A percentile compares a stretch with the other conserved stretches of the same genome.
Conservation (phyloP, 2,888 invertebrate species). For the Ethmia dodecea region DNA sequence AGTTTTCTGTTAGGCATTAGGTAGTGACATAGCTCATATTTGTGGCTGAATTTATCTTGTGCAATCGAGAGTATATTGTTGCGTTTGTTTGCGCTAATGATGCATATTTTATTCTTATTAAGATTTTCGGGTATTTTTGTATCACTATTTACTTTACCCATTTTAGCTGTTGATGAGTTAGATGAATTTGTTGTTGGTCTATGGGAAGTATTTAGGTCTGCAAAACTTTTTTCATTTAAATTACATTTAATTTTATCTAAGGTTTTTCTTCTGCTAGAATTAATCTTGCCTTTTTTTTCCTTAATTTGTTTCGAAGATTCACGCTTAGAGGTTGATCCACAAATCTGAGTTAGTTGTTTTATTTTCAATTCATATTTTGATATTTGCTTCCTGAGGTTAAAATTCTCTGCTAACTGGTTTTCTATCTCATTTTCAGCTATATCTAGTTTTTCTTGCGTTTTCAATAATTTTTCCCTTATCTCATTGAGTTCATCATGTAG, state of each 20-base stretch:
- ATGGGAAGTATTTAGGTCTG: neutral
- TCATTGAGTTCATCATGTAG: neutral
- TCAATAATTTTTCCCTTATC: neutral
- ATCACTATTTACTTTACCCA: too few species aligned
- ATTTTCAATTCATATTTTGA: neutral
- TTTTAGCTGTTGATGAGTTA: neutral
- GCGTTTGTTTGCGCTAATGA: neutral
- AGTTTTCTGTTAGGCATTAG: neutral
- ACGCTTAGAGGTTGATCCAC: neutral
- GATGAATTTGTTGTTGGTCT: neutral
- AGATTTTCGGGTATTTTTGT: neutral
- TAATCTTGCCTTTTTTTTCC: neutral
- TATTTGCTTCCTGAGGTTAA: neutral
- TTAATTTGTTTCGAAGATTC: neutral
- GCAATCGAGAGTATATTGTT: neutral
- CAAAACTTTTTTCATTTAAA: neutral
- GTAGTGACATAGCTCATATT: neutral
- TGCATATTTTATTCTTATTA: neutral
- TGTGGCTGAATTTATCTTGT: neutral
- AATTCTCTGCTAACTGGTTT: neutral
- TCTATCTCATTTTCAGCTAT: slow-evolving; percentile 1
- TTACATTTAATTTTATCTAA: too few species aligned
- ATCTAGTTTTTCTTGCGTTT: neutral
- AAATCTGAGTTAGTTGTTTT: neutral
- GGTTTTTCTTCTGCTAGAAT: too few species aligned